Percentiles rank a stretch among this genome's conserved stretches.
phyloP scores from a whole-genome alignment of 2,888 invertebrate genomes.

The Crocallis elinguaria region DNA sequence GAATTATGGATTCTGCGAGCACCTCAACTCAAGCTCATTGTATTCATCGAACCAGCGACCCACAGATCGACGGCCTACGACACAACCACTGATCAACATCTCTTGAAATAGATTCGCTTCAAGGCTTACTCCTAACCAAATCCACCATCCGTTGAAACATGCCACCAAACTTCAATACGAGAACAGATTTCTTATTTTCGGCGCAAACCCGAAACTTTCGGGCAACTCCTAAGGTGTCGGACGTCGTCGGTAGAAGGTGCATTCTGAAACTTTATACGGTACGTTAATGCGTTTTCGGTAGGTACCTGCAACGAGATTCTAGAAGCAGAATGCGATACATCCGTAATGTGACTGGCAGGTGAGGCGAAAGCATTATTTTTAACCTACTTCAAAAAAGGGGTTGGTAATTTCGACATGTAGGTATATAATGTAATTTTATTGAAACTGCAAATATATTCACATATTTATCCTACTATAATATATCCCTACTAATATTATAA shows the following conservation, averaged over 20 bases:
- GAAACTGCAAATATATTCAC: too few species aligned
- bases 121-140: too few species aligned
- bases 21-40: too few species aligned
- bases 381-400: not conserved
- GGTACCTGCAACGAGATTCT: not conserved
- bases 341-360: not conserved
- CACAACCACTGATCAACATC: too few species aligned
- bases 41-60: too few species aligned
- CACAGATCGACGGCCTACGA: too few species aligned
- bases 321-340: not conserved
- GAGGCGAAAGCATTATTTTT: not conserved
- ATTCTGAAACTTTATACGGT: conserved; percentile 3
- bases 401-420: not conserved
- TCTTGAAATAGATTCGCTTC: too few species aligned
- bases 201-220: conserved; percentile 12
- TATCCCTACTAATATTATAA: not conserved
- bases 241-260: not conserved
- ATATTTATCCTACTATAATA: too few species aligned
- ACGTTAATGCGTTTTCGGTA: conserved; percentile 2
- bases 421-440: not conserved
- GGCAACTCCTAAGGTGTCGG: not conserved
- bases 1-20: too few species aligned
- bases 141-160: not conserved
- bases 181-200: conserved; percentile 5
- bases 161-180: not conserved